A percentile compares a stretch with the other conserved stretches of the same genome.
These are phyloP conservation scores for Zenarchopterus dispar DNA, from an alignment of 2,797 vertebrate species.

Conservation along the genomic window DNA sequence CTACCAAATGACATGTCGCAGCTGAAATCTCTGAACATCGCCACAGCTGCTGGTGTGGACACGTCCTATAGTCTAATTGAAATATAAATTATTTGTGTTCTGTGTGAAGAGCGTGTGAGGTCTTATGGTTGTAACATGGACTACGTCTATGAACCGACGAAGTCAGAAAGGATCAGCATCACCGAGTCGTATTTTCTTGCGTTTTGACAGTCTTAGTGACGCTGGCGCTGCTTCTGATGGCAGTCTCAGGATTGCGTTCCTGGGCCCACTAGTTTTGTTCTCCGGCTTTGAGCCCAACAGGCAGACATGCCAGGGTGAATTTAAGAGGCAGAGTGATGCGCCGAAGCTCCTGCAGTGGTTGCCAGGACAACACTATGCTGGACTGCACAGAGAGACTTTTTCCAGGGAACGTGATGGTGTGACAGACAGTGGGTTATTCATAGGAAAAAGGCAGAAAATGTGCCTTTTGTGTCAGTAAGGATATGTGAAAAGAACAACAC, in stretches of 20 bases:
- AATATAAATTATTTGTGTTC: too few relatives aligned
- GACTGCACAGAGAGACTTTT: constrained; percentile 21
- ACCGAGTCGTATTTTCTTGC: background rate
- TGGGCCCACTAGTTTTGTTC: constrained; percentile 1
- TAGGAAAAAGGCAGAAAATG: background rate
- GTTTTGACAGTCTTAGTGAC: background rate
- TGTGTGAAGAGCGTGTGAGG: background rate
- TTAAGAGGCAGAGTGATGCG: constrained; percentile 25
- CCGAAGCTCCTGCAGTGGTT: constrained; percentile 48
- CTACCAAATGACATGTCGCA: too few relatives aligned
- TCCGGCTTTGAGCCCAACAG: constrained; percentile 14
- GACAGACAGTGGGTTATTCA: constrained; percentile 19
- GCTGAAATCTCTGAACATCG: too few relatives aligned
- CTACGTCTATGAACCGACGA: background rate
- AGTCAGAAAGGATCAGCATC: background rate
- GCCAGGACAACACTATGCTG: constrained; percentile 61
- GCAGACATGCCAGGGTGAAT: constrained; percentile 35
- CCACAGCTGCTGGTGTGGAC: too few relatives aligned
- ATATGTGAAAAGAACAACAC: background rate
- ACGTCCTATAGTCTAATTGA: too few relatives aligned
- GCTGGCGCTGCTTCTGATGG: background rate
- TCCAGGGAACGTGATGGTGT: constrained; percentile 12
- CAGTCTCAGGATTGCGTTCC: background rate
- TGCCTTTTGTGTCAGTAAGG: background rate
- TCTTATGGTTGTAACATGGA: too few relatives aligned